These are phyloP conservation scores for Villa cingulata DNA, from an alignment of 2,888 invertebrate species.

Conservation along the genomic window DNA sequence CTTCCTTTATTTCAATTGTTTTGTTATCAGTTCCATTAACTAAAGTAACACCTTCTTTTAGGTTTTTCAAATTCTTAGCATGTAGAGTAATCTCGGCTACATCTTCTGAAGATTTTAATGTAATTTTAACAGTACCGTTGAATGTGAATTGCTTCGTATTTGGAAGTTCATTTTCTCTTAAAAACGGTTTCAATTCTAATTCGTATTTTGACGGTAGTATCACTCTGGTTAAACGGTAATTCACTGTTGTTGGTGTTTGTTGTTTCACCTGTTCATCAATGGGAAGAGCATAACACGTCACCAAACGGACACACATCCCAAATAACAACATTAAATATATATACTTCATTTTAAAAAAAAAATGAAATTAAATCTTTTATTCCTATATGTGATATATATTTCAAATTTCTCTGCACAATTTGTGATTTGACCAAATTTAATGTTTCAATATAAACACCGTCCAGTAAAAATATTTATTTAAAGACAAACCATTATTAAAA, in stretches of 20 bases:
- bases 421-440: too few relatives aligned
- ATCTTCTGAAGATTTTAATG: constrained; percentile 32
- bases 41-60: constrained; percentile 3
- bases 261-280: too few relatives aligned
- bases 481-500: too few relatives aligned
- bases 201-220: constrained; percentile 42
- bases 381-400: too few relatives aligned
- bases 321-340: too few relatives aligned
- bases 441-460: too few relatives aligned
- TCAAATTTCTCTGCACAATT: too few relatives aligned
- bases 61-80: constrained; percentile 35
- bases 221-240: constrained; percentile 28
- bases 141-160: constrained; percentile 25
- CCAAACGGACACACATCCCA: too few relatives aligned
- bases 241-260: background rate
- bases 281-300: too few relatives aligned
- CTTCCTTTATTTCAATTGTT: background rate
- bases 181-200: constrained; percentile 40
- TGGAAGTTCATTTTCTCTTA: constrained; percentile 26
- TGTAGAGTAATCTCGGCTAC: constrained; percentile 39
- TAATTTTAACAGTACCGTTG: constrained; percentile 34
- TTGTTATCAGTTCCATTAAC: constrained; percentile 9
- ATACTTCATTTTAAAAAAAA: too few relatives aligned
- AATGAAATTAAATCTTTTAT: too few relatives aligned
- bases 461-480: too few relatives aligned